phyloP scores from a whole-genome alignment of 2,797 vertebrate genomes.

The Tadarida brasiliensis region DNA sequence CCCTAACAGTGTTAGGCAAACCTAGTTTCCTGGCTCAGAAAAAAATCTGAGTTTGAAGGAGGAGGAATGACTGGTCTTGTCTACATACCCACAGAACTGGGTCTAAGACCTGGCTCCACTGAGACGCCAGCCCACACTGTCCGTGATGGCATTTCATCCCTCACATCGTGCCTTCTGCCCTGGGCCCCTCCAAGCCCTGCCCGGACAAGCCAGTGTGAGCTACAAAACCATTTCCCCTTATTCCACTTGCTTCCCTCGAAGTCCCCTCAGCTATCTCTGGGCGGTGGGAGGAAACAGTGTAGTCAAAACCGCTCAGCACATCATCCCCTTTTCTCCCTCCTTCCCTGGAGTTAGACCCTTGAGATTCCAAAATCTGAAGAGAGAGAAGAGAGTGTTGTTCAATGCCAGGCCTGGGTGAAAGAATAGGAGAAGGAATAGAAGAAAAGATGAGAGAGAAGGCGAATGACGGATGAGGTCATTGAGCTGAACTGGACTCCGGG shows the following conservation, averaged over 20 bases:
- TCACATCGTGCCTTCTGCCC: fast-evolving
- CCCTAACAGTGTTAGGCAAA: background rate
- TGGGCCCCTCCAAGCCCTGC: background rate
- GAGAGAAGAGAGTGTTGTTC: background rate
- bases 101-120: background rate
- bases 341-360: background rate
- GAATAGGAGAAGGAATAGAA: background rate
- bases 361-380: background rate
- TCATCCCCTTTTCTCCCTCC: background rate
- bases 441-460: background rate
- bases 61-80: background rate
- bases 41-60: background rate
- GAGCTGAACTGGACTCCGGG: background rate
- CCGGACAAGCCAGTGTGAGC: background rate
- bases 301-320: background rate
- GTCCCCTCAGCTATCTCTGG: background rate
- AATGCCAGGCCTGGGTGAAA: background rate
- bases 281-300: background rate
- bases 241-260: background rate
- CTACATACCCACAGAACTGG: background rate
- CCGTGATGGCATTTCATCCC: background rate
- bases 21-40: background rate
- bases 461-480: background rate
- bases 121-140: background rate
- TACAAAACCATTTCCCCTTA: background rate